These are phyloP conservation scores for Seriola dumerili DNA, from an alignment of 2,113 vertebrate species.

Conservation along the genomic window DNA sequence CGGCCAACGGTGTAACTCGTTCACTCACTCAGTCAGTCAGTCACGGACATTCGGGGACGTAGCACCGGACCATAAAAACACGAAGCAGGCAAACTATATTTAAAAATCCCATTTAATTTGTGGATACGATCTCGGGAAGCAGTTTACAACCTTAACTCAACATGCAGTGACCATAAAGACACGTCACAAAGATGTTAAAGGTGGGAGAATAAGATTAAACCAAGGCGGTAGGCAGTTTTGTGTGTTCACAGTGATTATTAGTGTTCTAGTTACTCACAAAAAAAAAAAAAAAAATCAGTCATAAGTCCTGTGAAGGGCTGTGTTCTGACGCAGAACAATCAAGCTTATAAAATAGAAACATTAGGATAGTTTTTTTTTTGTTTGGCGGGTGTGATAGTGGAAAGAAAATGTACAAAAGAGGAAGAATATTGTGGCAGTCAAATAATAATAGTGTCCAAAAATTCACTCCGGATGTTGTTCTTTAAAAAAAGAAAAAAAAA, in stretches of 20 bases:
- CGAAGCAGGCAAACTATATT: constrained; percentile 39
- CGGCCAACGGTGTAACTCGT: no score
- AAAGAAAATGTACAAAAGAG: constrained; percentile 54
- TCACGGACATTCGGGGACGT: no score
- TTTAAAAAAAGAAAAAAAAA: no score
- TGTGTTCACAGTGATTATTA: constrained; percentile 79
- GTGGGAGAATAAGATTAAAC: constrained; percentile 55
- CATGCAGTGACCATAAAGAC: constrained; percentile 82
- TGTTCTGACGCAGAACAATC: constrained; percentile 82
- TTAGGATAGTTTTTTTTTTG: constrained; percentile 31
- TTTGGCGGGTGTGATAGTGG: constrained; percentile 21
- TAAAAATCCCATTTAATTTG: constrained; percentile 81
- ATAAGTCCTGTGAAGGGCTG: constrained; percentile 53
- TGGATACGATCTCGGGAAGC: constrained; percentile 79
- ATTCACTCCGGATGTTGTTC: constrained; percentile 3
- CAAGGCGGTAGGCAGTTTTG: constrained; percentile 44
- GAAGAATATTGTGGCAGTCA: constrained; percentile 27
- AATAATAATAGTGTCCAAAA: constrained; percentile 12
- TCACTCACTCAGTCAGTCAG: no score
- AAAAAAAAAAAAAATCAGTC: constrained; percentile 21
- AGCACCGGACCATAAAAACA: constrained; percentile 3
- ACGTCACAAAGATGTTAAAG: constrained; percentile 64
- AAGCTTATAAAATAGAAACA: constrained; percentile 61
- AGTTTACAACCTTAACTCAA: constrained; percentile 80
- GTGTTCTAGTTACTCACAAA: constrained; percentile 46